A percentile compares a stretch with the other conserved stretches of the same genome.
phyloP scores from a whole-genome alignment of 2,797 vertebrate genomes.

The Otolemur crassicaudatus region DNA sequence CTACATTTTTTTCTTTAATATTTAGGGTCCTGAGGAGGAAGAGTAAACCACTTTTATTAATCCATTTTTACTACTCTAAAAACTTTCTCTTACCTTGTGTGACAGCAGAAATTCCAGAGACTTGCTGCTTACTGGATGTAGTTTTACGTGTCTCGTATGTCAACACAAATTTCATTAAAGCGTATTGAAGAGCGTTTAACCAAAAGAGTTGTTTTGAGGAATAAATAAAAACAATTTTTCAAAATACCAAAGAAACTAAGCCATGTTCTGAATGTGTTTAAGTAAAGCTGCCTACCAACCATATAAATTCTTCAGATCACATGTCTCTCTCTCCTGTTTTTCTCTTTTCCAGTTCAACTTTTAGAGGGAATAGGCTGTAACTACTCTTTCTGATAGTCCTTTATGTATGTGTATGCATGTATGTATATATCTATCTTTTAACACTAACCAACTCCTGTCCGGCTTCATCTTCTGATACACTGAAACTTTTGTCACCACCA shows the following conservation, averaged over 20 bases:
- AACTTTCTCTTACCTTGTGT: background rate
- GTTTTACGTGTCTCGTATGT: conserved; percentile 30
- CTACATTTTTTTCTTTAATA: conserved; percentile 46
- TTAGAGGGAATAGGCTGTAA: background rate
- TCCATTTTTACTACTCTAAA: conserved; percentile 1
- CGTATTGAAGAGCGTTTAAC: background rate
- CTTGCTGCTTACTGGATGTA: background rate
- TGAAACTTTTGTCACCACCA: background rate
- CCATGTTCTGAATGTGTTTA: background rate
- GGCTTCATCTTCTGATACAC: background rate
- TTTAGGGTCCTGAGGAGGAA: background rate
- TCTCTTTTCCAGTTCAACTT: background rate
- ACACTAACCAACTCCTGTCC: background rate
- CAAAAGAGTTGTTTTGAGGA: conserved; percentile 18
- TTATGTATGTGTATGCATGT: background rate
- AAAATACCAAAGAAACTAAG: background rate
- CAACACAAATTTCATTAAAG: background rate
- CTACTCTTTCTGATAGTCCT: background rate
- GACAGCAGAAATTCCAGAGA: conserved; percentile 5
- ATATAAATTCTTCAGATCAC: background rate
- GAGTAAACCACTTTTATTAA: background rate
- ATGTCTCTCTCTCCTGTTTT: background rate
- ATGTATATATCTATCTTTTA: background rate
- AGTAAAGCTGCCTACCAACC: background rate
- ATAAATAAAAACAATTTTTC: conserved; percentile 38